Evolutionary conservation across 2,113 vertebrate genomes (phyloP).

Genomic region (Prunella fulvescens): DNA sequence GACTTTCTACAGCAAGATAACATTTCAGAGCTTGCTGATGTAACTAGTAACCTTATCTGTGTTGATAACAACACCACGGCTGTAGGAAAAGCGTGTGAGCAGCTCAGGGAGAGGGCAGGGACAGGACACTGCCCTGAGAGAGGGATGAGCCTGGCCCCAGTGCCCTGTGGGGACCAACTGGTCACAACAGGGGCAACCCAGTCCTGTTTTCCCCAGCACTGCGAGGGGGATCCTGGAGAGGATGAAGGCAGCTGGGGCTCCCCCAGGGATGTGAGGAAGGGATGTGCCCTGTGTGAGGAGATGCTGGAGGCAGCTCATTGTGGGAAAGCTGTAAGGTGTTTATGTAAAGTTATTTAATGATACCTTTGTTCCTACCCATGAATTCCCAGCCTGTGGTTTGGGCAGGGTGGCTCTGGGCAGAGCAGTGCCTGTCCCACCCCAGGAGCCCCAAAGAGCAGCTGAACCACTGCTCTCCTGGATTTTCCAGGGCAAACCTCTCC

Average conservation of each 20-base stretch:
- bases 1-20: too few species aligned
- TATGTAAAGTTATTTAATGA: background rate
- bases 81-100: background rate
- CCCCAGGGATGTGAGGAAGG: rapidly evolving
- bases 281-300: background rate
- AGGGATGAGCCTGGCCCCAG: rapidly evolving
- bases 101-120: background rate
- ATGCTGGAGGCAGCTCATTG: too few species aligned
- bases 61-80: too few species aligned
- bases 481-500: background rate
- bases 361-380: background rate
- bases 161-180: too few species aligned
- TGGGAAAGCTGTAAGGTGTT: rapidly evolving
- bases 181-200: rapidly evolving
- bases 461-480: rapidly evolving
- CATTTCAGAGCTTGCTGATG: too few species aligned
- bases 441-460: background rate
- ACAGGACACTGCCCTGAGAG: background rate
- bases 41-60: too few species aligned
- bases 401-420: too few species aligned
- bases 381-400: rapidly evolving
- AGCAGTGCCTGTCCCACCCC: rapidly evolving
- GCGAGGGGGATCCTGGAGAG: rapidly evolving
- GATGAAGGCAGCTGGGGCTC: background rate
- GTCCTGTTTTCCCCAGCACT: background rate